Evolutionary conservation across 2,113 vertebrate species (phyloP), one percentile per base, ranked within the genome.

Genomic region (Nerophis ophidion): DNA sequence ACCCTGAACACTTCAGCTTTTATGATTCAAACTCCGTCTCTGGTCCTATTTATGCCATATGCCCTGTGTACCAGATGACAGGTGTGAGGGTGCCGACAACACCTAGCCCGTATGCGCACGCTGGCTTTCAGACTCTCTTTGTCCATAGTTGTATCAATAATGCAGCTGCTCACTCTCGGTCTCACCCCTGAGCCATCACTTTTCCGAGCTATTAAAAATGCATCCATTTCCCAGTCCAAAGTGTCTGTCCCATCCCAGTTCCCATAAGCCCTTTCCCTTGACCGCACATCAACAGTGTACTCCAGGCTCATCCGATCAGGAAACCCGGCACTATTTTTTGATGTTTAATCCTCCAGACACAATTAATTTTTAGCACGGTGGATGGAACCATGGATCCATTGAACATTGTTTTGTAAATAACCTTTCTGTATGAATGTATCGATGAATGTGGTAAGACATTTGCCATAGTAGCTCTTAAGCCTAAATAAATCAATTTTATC

Each of bases 181-280:
- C 75, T 78, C 67, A 36, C 72, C 77, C 69, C 70, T 47, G 63
- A 75, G 70, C 62, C 72, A 51, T 57, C 14, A 68, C 82, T 87
- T 81, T 26, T 83, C 80, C 68, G 65, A 63, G 14, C 61, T 63
- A 88, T 89, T 85, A 87, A 90, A 85, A 81, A 89, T 90, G 79
- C 79, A 88, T 84, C 54, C 10, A 33, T 71, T 80, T 82, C 80
- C 75, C 68, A 69, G 74, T 76, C 68, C 78, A 17, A 44, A 34
- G 50, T 66, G 56, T 75, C 62, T 68, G 59, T 80, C 68, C 76
- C 80, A 65, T 69, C 70, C 61, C 69, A 64, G 48, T 79, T 81
- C 70, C 71, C 70, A 72, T 57, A 68, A 62, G 59, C 66, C 70
- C 38, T 19, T 53, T 44, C 54, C 6, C 62, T 61, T 46, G 42